Conservation (phyloP, 1,140 invertebrate species). For the Bombyx mandarina region DNA sequence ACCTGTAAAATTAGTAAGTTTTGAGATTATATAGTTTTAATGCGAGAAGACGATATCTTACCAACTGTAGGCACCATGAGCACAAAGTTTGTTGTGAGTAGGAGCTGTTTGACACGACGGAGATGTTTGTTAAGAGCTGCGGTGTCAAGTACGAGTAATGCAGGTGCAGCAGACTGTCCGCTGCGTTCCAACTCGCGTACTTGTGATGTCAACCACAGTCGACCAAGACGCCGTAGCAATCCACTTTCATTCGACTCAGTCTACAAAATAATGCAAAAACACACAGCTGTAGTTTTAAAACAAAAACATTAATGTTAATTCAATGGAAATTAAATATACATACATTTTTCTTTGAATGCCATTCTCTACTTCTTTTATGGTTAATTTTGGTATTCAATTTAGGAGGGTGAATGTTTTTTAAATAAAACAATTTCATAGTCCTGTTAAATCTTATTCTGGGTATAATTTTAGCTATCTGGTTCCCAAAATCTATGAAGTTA, state of each 20-base stretch:
- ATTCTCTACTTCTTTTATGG: conserved; percentile 52
- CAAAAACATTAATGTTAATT: background rate
- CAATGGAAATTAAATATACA: conserved; percentile 12
- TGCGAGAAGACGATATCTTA: conserved; percentile 14
- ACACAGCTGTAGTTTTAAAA: background rate
- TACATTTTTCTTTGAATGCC: conserved; percentile 62
- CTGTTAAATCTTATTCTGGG: conserved; percentile 73
- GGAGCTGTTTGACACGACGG: conserved; percentile 82
- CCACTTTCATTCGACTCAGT: conserved; percentile 28
- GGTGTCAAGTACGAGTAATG: conserved; percentile 56
- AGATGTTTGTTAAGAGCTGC: conserved; percentile 71
- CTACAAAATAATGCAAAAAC: conserved; percentile 6
- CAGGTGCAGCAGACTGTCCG: conserved; percentile 51
- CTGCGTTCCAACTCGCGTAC: conserved; percentile 73
- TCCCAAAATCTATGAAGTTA: conserved; percentile 82
- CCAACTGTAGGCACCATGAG: conserved; percentile 46
- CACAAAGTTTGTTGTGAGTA: conserved; percentile 56
- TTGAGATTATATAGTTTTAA: no score
- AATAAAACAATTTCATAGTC: conserved; percentile 64
- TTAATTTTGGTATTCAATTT: conserved; percentile 50
- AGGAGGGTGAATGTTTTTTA: conserved; percentile 43
- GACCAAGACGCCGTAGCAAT: conserved; percentile 70
- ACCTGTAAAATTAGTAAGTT: no score
- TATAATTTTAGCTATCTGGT: conserved; percentile 75
- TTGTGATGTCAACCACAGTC: conserved; percentile 72